Base-by-base conservation (phyloP, 2,888 invertebrate species). In the Acronicta psi region DNA sequence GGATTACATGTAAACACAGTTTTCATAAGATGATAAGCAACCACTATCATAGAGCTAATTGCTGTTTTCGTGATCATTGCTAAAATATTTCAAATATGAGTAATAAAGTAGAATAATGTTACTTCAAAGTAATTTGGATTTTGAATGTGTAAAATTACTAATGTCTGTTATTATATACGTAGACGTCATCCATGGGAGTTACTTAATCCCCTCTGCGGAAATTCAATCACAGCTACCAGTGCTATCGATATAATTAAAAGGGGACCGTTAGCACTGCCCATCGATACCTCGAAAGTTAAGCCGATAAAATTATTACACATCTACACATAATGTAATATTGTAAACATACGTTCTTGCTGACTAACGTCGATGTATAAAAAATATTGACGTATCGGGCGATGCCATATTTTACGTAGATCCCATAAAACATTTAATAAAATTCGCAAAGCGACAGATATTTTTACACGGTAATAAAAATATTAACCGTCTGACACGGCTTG, bases 221-320 rank as follows among this genome's bases (percentile, higher is more conserved):
- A 81, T 81, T 77, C 71, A 79, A 83, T 82, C 71, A 79, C 75
- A 75, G 73, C 70, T 59, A 71, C 62, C 60, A 56, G 44, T 50
- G 61, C 64, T 69, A 73, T 62, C 56, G 56, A 64, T 58, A 47
- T 46, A 65, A 73, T 60, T 75, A 70, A 71, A 65, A 66, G 65
- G 72, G 69, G 65, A 45, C 57, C 66, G 65, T 53, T 49, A 62
- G 25, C 43, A 43, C 42, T 59, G 65, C 42, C 49, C 54, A 56
- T 52, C 57, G 57, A 69, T 51, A 69, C 16, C 17, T 31, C 55
- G 44, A 38, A 55, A 43, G 42, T 37, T 36, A 50, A 23, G 25
- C 14, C 47, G 36, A 61, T 60, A 60, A 64, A 60, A 53, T 18
- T 41, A 56, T 67, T 38, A 55, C 38, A 45, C 36, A 44, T 68